Evolutionary conservation across 2,888 invertebrate genomes (phyloP), one percentile per base, ranked within the genome.

Genomic region (Nomada ruficornis): DNA sequence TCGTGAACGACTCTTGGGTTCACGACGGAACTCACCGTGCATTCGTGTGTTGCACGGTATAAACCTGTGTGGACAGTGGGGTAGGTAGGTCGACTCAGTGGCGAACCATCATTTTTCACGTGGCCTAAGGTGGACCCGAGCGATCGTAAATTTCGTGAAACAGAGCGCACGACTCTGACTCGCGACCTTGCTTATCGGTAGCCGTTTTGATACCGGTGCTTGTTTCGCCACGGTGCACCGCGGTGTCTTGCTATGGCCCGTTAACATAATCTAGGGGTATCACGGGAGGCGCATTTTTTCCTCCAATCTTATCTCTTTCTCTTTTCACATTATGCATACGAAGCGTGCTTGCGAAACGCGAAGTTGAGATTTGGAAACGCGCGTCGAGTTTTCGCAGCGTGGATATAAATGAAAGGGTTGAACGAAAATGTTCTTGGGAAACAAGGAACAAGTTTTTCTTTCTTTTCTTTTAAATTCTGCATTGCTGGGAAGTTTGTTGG

Each of bases 131-230:
- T 86, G 87, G 81, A 78, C 72, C 77, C 29, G 71, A 72, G 74
- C 36, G 71, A 84, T 84, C 87, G 69, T 87, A 84, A 84, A 86
- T 87, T 84, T 85, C 77, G 77, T 69, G 79, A 72, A 78, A 77
- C 67, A 59, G 70, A 50, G 80, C 78, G 83, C 86, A 86, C 86
- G 86, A 86, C 81, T 83, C 57, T 74, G 83, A 79, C 83, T 83
- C 80, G 87, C 65, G 82, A 86, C 85, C 86, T 73, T 85, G 77
- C 68, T 80, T 85, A 87, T 87, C 82, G 76, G 76, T 74, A 62
- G 68, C 54, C 55, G 76, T 71, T 75, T 63, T 82, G 78, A 84
- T 67, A 76, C 77, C 67, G 57, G 63, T 64, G 26, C 72, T 10
- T 15, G 68, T 18, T 47, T 47, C 59, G n/a, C 59, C 29, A 26